These are phyloP conservation scores for Hypocryptadius cinnamomeus DNA, from an alignment of 2,113 vertebrate genomes.

Conservation along the genomic window DNA sequence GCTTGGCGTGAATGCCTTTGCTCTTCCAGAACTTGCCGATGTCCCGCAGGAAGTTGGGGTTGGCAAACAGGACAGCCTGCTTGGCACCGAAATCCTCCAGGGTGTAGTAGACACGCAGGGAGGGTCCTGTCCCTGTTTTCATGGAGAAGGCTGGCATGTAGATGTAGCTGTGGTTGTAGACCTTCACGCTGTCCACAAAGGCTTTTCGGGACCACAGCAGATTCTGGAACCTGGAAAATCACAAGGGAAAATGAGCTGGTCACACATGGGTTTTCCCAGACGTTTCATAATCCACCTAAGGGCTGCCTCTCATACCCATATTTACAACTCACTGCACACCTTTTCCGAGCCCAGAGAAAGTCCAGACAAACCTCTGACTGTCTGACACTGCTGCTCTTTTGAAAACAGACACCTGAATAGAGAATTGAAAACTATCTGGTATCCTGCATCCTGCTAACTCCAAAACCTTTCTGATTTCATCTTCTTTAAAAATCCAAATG, in stretches of 20 bases:
- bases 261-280: not conserved
- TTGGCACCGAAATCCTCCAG: conserved; percentile 82
- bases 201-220: conserved; percentile 91
- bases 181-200: conserved; percentile 89
- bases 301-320: not conserved
- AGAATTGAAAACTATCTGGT: not conserved
- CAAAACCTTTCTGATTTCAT: not conserved
- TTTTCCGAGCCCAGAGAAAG: not conserved
- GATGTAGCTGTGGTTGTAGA: conserved; percentile 89
- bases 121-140: conserved; percentile 86
- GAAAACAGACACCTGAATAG: not conserved
- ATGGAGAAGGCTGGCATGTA: conserved; percentile 98
- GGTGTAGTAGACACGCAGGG: conserved; percentile 84
- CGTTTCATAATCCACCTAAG: not conserved
- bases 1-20: conserved; percentile 84
- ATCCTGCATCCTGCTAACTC: not conserved
- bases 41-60: conserved; percentile 87
- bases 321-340: not conserved
- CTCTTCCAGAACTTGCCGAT: conserved; percentile 92
- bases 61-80: conserved; percentile 91
- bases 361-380: not conserved
- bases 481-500: not conserved
- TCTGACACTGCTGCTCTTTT: not conserved
- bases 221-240: conserved; percentile 84
- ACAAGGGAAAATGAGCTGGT: not conserved